Conservation (phyloP, 2,888 invertebrate species). For the Pristionchus mayeri region DNA sequence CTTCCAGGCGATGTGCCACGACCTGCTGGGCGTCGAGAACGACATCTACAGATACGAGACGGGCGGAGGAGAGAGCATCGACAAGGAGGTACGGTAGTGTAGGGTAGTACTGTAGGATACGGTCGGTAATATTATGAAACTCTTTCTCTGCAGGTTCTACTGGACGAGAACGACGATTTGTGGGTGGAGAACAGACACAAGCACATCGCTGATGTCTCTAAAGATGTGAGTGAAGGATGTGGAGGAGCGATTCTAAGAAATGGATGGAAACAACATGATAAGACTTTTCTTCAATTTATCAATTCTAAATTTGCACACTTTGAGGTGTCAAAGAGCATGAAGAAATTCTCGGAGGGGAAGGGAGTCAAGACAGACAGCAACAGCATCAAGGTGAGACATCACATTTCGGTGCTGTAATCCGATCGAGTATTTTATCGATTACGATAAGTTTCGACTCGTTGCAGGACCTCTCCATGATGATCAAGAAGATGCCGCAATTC, state of each 20-base stretch:
- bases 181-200: constrained; percentile 98
- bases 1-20: constrained; percentile 93
- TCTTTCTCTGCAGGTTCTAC: constrained; percentile 80
- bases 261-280: neutral
- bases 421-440: neutral
- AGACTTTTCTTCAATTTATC: too few species aligned
- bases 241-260: neutral
- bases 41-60: constrained; percentile 99
- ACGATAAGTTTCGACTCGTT: neutral
- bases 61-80: constrained; percentile 83
- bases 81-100: constrained; percentile 67
- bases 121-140: too few species aligned
- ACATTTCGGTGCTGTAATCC: too few species aligned
- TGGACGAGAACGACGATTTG: constrained; percentile 98
- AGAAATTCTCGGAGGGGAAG: constrained; percentile 88
- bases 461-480: constrained; percentile 92
- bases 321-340: constrained; percentile 95
- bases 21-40: constrained; percentile 95
- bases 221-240: constrained; percentile 79
- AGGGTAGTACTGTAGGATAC: neutral
- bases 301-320: constrained; percentile 33
- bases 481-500: constrained; percentile 99
- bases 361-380: constrained; percentile 84
- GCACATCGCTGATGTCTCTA: constrained; percentile 98
- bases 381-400: constrained; percentile 86